Evolutionary conservation across 2,113 vertebrate species (phyloP), one percentile per base, ranked within the genome.

Genomic region (Ginglymostoma cirratum): DNA sequence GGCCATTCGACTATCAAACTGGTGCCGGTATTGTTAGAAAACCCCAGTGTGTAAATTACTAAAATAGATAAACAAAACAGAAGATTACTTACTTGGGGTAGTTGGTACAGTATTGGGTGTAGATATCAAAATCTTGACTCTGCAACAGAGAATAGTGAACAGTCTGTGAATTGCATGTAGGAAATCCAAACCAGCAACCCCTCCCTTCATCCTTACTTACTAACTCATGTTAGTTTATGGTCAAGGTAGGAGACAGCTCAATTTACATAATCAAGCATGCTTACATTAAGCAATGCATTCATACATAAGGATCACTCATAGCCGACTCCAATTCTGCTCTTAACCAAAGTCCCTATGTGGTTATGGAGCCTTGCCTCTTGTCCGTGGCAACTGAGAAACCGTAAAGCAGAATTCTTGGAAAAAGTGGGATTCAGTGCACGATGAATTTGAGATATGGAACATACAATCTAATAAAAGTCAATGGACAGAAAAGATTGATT

Each of bases 71-170:
- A 94, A 14, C 38, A 70, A 69, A 70, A 42, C 21, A 27, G 23
- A 93, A 42, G 34, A 27, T 72, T 55, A 97, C 99, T 98, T 97
- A 99, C 99, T 99, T 99, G n/a, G 99, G 99, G 96, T 99, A 99
- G 98, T 99, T 99, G 97, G 98, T 99, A 97, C 99, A 99, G 97
- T 99, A 99, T 96, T 99, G 99, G 5, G 99, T 99, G 97, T 99
- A 99, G 97, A 99, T 99, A 96, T 99, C 98, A 96, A 99, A 99
- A 96, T 99, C 98, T 95, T 99, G 98, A 96, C 98, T 99, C 99
- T 99, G 97, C 0, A 72, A 96, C 72, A 78, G 45, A 27, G 96
- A 95, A 96, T 19, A 92, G 48, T 48, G 96, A 21, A 96, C 61
- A 0, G 1, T 67, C 4, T 66, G 21, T 38, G 61, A 93, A 5